These are phyloP conservation scores for Leucozona laternaria DNA, from an alignment of 2,888 invertebrate species.

Conservation along the genomic window DNA sequence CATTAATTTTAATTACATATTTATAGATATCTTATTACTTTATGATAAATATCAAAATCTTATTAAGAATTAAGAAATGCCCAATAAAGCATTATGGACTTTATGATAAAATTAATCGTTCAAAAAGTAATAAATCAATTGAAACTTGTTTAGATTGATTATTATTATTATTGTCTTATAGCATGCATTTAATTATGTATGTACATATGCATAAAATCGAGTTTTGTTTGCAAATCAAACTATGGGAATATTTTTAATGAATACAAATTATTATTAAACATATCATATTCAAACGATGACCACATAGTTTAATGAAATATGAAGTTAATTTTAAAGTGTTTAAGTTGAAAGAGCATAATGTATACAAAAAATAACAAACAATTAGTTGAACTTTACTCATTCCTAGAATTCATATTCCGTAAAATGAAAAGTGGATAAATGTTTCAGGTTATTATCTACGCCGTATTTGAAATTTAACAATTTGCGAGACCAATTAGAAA, in stretches of 20 bases:
- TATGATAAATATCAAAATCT: slow-evolving; percentile 3
- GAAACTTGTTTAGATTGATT: slow-evolving; percentile 21
- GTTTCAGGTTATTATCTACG: no score
- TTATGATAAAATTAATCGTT: slow-evolving; percentile 10
- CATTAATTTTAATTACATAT: background rate
- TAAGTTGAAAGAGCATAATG: background rate
- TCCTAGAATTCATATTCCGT: background rate
- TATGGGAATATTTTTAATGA: slow-evolving; percentile 17
- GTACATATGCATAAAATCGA: slow-evolving; percentile 16
- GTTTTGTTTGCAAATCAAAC: background rate
- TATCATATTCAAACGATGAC: background rate
- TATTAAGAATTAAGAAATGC: slow-evolving; percentile 3
- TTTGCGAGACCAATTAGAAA: no score
- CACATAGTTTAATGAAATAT: background rate
- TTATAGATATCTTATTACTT: background rate
- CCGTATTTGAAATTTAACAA: no score
- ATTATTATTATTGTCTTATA: background rate
- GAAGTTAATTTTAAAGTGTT: background rate
- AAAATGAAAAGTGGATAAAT: no score
- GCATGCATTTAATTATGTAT: slow-evolving; percentile 38
- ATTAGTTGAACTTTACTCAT: background rate
- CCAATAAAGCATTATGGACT: background rate
- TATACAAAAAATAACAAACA: no score
- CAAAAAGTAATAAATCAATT: slow-evolving; percentile 24
- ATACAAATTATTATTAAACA: background rate